Evolutionary conservation across 2,113 vertebrate species (phyloP).

Genomic region (Calonectris borealis): DNA sequence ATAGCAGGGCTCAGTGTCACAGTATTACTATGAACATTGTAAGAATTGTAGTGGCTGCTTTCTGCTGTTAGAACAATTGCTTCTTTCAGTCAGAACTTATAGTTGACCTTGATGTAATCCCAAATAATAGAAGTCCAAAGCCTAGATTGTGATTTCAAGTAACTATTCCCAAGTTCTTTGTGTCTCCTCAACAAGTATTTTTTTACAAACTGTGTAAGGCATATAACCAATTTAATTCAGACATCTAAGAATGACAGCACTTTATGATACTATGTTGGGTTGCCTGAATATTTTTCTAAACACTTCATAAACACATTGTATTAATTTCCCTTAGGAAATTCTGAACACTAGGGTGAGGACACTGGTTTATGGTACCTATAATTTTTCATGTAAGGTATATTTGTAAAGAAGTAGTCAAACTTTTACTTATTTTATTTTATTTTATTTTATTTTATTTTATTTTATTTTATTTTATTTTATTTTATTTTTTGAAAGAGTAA

Average conservation of each 20-base stretch:
- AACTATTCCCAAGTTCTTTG: background rate
- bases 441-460: background rate
- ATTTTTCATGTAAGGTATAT: background rate
- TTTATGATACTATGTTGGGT: background rate
- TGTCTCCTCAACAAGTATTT: background rate
- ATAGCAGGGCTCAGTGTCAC: background rate
- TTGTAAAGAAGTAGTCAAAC: background rate
- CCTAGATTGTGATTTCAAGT: background rate
- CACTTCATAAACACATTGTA: background rate
- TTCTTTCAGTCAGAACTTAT: background rate
- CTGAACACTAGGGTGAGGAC: background rate
- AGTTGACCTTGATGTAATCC: background rate
- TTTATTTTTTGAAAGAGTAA: background rate
- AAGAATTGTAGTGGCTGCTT: background rate
- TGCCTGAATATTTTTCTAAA: background rate
- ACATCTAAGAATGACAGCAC: background rate
- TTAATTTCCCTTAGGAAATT: background rate
- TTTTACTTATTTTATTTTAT: background rate
- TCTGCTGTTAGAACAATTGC: background rate
- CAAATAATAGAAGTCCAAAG: background rate
- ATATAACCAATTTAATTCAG: background rate
- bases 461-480: background rate
- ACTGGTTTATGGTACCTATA: background rate
- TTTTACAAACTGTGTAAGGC: background rate
- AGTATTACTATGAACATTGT: background rate